phyloP scores from a whole-genome alignment of 2,888 invertebrate genomes.

The Apantesis nais region DNA sequence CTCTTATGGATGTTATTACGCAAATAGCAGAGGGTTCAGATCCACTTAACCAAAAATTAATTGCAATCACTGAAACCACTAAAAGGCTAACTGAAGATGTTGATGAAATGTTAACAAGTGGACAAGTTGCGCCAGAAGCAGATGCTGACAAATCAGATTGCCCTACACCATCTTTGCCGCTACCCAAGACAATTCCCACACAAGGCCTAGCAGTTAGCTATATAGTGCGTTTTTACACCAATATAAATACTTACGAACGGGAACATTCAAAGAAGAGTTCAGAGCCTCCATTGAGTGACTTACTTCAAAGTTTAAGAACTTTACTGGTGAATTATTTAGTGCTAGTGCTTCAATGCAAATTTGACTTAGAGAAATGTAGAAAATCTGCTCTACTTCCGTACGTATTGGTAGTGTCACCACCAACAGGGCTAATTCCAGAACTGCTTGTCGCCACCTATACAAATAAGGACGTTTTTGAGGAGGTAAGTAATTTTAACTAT shows the following conservation, averaged over 20 bases:
- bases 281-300: constrained; percentile 89
- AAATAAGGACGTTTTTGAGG: constrained; percentile 86
- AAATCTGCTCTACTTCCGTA: constrained; percentile 89
- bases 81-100: constrained; percentile 79
- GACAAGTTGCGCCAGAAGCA: constrained; percentile 65
- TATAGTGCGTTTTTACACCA: constrained; percentile 86
- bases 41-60: constrained; percentile 83
- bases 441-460: constrained; percentile 87
- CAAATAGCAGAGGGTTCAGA: constrained; percentile 86
- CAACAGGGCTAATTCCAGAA: constrained; percentile 90
- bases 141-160: constrained; percentile 75
- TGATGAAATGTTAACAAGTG: constrained; percentile 70
- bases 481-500: constrained; percentile 58
- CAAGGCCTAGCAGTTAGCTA: constrained; percentile 80
- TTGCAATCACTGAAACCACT: constrained; percentile 73
- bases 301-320: constrained; percentile 85
- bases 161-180: constrained; percentile 76
- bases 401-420: constrained; percentile 89
- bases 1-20: constrained; percentile 88
- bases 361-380: constrained; percentile 80
- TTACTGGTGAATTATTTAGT: constrained; percentile 85
- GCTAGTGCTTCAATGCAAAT: constrained; percentile 84
- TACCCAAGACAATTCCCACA: constrained; percentile 72
- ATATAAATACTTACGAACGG: constrained; percentile 90
- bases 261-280: constrained; percentile 91